Conservation (phyloP, 2,797 vertebrate genomes). For the Denticeps clupeoides region DNA sequence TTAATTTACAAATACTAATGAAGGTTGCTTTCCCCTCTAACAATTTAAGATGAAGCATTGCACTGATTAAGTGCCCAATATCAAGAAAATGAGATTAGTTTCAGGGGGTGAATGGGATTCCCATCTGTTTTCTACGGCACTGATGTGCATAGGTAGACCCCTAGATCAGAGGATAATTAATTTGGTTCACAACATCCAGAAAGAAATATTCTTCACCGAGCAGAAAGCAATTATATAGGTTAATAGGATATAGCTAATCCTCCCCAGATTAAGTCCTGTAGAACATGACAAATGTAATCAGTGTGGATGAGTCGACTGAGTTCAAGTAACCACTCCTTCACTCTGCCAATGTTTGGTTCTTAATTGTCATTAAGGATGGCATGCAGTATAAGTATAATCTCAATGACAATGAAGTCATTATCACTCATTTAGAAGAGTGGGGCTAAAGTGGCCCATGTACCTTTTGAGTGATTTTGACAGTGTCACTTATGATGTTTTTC, state of each 20-base stretch:
- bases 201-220: conserved; percentile 34
- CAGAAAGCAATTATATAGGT: conserved; percentile 26
- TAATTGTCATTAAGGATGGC: conserved; percentile 25
- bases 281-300: conserved; percentile 27
- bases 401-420: conserved; percentile 26
- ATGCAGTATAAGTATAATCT: conserved; percentile 20
- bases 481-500: no score
- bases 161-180: conserved; percentile 44
- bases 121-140: conserved; percentile 14
- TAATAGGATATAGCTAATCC: conserved; percentile 29
- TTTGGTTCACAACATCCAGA: conserved; percentile 39
- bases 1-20: no score
- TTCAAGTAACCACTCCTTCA: conserved; percentile 28
- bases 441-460: conserved; percentile 9
- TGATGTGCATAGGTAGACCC: conserved; percentile 22
- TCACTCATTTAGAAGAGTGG: conserved; percentile 16
- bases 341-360: conserved; percentile 30
- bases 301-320: conserved; percentile 26
- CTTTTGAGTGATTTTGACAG: no score
- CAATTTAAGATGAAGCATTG: conserved; percentile 11
- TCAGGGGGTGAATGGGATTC: conserved; percentile 27
- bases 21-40: no score
- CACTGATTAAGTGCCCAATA: conserved; percentile 13
- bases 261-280: conserved; percentile 15
- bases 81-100: conserved; percentile 30